Evolutionary conservation across 2,113 vertebrate genomes (phyloP).

Genomic region (Oriolus oriolus): DNA sequence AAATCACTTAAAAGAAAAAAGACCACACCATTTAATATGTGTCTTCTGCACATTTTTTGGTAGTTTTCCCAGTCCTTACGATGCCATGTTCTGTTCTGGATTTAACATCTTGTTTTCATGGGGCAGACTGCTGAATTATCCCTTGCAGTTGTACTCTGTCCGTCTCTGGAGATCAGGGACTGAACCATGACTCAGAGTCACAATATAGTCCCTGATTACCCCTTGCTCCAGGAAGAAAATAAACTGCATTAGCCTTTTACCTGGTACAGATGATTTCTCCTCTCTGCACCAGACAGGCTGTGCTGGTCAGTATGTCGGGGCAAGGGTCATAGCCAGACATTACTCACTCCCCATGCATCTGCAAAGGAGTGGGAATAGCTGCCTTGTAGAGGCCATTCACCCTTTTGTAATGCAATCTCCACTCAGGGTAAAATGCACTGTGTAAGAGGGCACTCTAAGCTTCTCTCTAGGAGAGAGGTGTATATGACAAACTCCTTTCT

Average conservation of each 20-base stretch:
- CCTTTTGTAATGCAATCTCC: constrained; percentile 50
- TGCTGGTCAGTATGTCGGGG: constrained; percentile 52
- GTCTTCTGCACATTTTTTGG: neutral
- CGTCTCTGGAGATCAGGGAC: constrained; percentile 11
- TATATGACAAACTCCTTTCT: constrained; percentile 5
- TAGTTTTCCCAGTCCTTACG: neutral
- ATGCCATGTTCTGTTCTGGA: neutral
- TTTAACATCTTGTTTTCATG: neutral
- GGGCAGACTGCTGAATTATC: neutral
- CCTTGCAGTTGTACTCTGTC: neutral
- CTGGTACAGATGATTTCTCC: constrained; percentile 61
- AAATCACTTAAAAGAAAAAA: neutral
- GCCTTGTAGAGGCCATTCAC: constrained; percentile 52
- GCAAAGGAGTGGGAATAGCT: constrained; percentile 50
- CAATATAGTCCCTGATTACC: constrained; percentile 52
- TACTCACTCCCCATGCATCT: constrained; percentile 50
- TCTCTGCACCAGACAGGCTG: constrained; percentile 42
- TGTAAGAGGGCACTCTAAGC: constrained; percentile 40
- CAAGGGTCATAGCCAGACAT: constrained; percentile 53
- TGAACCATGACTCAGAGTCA: constrained; percentile 28
- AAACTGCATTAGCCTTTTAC: constrained; percentile 67
- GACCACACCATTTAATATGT: fast-evolving
- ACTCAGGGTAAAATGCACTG: constrained; percentile 36
- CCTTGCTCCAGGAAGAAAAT: constrained; percentile 60
- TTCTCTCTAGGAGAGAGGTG: neutral